Base-by-base conservation (phyloP, 2,888 invertebrate genomes). In the Xanthorhoe spadicearia region DNA sequence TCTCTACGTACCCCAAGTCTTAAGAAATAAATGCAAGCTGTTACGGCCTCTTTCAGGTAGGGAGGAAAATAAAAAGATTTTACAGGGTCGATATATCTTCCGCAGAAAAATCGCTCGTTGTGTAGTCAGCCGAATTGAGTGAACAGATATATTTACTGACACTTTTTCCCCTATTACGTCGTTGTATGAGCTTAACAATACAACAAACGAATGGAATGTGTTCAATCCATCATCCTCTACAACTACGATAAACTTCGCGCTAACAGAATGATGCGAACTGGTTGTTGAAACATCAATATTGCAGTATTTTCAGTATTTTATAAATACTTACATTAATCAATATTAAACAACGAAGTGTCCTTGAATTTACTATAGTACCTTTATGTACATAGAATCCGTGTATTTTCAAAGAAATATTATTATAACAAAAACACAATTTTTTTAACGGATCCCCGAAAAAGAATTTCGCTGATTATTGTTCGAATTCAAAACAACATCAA, bases 11-110 rank as follows among this genome's bases (percentile, higher is more conserved):
- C 61, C 43, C 46, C 51, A 58, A 46, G 82, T 83, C 81, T 80
- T 74, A 75, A 78, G 77, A 83, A 84, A 86, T 84, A 87, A 87
- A 86, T 83, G 84, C 83, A 83, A 83, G 84, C 82, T 83, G 83
- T 85, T 85, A 83, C 71, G 73, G 76, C 76, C 74, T 76, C 74
- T 66, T 73, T 71, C 70, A 70, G 69, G 70, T 66, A 65, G 62
- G 66, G 70, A 70, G 74, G 76, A 79, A 78, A 83, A 81, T 82
- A 86, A 85, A 74, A 86, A 85, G 75, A 80, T 83, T 82, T 79
- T 81, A 83, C 82, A 66, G 73, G 74, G 75, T 77, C 83, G 75
- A 85, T 87, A 83, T 85, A 85, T 85, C 83, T 84, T 81, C 73
- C 74, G 77, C 71, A 77, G 78, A 71, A 73, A 80, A 76, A 53